Evolutionary conservation across 1,140 invertebrate species (phyloP).

Genomic region (Cydia amplana): DNA sequence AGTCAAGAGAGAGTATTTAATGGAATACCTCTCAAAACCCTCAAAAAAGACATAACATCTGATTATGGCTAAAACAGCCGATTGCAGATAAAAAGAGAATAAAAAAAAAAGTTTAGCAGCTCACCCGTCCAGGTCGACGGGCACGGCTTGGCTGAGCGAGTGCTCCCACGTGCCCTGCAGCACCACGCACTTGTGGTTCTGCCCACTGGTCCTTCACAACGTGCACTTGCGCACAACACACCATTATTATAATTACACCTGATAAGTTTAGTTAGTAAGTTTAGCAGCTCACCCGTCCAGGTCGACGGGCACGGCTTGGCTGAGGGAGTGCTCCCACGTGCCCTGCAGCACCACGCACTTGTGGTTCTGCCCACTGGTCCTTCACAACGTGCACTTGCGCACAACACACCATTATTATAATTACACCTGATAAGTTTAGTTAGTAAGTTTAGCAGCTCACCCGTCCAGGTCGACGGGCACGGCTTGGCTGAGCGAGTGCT

Average conservation of each 20-base stretch:
- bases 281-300: conserved; percentile 63
- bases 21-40: no score
- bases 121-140: conserved; percentile 72
- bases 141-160: conserved; percentile 66
- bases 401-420: no score
- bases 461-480: conserved; percentile 71
- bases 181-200: conserved; percentile 84
- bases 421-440: no score
- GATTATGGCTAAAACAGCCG: no score
- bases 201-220: no score
- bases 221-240: no score
- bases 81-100: no score
- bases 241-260: no score
- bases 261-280: no score
- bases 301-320: conserved; percentile 68
- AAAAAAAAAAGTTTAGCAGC: conserved; percentile 35
- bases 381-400: conserved; percentile 34
- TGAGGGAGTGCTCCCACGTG: conserved; percentile 71
- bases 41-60: no score
- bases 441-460: conserved; percentile 46
- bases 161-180: conserved; percentile 84
- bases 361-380: conserved; percentile 84
- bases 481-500: conserved; percentile 68
- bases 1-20: no score
- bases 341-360: no score